Evolutionary conservation across 92 coral and sea anemone species (phyloP), one percentile per base, ranked within the genome.

Genomic region (Actinernus sp.): DNA sequence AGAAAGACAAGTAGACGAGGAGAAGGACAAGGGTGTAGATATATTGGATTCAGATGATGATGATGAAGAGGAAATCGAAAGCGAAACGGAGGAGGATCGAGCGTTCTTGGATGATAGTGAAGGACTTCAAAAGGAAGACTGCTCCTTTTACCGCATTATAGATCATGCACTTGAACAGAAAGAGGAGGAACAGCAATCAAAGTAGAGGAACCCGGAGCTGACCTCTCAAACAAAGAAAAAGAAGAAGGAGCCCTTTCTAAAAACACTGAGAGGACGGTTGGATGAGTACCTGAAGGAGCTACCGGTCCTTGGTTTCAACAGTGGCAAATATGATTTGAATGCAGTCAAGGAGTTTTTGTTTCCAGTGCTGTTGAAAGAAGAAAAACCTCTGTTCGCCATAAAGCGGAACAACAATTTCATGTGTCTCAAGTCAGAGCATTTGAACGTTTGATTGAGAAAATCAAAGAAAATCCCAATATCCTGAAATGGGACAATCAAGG

Each of bases 401-500:
- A 65, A 65, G 20, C 7, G 16, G 33, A 31, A 7, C 14, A 65
- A 65, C 48, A 65, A 75, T 14, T 23, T 21, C 24, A 75, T 75
- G 74, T 54, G 50, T 12, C 36, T 77, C 23, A 78, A 63, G 51
- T 65, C 78, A 1, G 72, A 74, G 1, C 51, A 52, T 19, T 31
- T 74, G 26, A 74, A 74, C n/a, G n/a, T n/a, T n/a, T n/a, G n/a
- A n/a, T n/a, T n/a, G n/a, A n/a, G n/a, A n/a, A 65, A 50, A 65
- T 65, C 2, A 55, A 49, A 36, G 57, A 67, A 30, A 45, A 56
- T 18, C 65, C 45, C n/a, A 68, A 76, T 32, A 49, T 76, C 26
- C 41, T 76, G 68, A 23, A 55, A 5, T 67, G 84, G 83, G 67
- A 76, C 26, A 49, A 65, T 17, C 51, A 41, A 21, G 68, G 83